Evolutionary conservation across 1,140 invertebrate species (phyloP).

Genomic region (Drosophila nannoptera): DNA sequence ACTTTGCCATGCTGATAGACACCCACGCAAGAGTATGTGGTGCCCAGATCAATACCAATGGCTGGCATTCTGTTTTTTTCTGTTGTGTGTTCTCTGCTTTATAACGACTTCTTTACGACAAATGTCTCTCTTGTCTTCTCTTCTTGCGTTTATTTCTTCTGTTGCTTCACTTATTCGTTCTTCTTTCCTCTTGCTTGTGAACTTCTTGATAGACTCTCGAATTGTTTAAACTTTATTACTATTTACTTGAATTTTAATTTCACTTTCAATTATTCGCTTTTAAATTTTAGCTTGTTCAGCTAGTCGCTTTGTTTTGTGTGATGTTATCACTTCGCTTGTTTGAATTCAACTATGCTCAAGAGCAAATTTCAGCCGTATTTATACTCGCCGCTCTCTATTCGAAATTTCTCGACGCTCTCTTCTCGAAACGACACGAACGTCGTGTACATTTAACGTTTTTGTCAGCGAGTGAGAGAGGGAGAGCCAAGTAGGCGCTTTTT

Average conservation of each 20-base stretch:
- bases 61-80: constrained; percentile 79
- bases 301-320: constrained; percentile 49
- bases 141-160: not conserved
- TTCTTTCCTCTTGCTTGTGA: not conserved
- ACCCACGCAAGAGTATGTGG: constrained; percentile 89
- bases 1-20: constrained; percentile 91
- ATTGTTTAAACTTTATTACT: not conserved
- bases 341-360: constrained; percentile 56
- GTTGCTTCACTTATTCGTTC: not conserved
- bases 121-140: not conserved
- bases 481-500: not conserved
- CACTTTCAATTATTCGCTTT: constrained; percentile 17
- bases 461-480: constrained; percentile 3
- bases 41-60: constrained; percentile 88
- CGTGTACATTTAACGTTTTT: not conserved
- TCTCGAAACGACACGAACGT: constrained; percentile 33
- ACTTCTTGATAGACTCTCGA: not conserved
- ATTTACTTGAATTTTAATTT: constrained; percentile 19
- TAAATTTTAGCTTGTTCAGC: constrained; percentile 44
- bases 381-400: constrained; percentile 48
- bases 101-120: not conserved
- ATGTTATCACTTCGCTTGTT: constrained; percentile 61
- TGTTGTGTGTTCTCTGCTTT: constrained; percentile 8
- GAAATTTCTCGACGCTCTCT: constrained; percentile 55
- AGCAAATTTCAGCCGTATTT: constrained; percentile 52